A percentile compares a stretch with the other conserved stretches of the same genome.
Conservation (phyloP, 2,113 vertebrate species). For the Ciconia stormi region DNA sequence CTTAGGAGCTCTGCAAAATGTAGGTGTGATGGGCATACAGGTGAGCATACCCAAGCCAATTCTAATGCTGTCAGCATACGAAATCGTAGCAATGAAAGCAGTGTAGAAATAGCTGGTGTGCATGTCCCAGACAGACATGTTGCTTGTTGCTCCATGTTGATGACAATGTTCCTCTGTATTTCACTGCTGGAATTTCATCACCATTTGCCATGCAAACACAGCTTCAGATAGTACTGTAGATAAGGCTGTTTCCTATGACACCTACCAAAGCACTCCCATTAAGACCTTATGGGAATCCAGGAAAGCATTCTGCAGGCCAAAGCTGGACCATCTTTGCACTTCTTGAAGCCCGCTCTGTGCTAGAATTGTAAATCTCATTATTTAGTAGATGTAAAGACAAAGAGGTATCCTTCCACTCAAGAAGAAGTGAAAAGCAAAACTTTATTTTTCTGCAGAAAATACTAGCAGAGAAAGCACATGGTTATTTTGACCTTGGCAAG, state of each 20-base stretch:
- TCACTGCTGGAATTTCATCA: not conserved
- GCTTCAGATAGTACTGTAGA: too few relatives aligned
- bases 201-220: not conserved
- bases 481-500: not conserved
- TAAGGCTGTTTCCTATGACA: not conserved
- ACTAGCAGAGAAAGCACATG: not conserved
- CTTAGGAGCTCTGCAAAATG: not conserved
- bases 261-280: not conserved
- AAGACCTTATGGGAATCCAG: not conserved
- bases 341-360: not conserved
- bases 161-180: not conserved
- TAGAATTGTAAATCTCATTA: not conserved
- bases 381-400: not conserved
- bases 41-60: not conserved
- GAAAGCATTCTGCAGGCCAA: not conserved
- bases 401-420: not conserved
- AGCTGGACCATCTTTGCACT: not conserved
- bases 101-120: not conserved
- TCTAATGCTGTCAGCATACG: too few relatives aligned
- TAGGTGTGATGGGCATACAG: too few relatives aligned
- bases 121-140: rapidly evolving
- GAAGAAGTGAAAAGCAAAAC: not conserved
- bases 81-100: not conserved
- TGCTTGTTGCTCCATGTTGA: not conserved
- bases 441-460: not conserved